phyloP scores from a whole-genome alignment of 2,797 vertebrate genomes.

The Intellagama lesueurii region DNA sequence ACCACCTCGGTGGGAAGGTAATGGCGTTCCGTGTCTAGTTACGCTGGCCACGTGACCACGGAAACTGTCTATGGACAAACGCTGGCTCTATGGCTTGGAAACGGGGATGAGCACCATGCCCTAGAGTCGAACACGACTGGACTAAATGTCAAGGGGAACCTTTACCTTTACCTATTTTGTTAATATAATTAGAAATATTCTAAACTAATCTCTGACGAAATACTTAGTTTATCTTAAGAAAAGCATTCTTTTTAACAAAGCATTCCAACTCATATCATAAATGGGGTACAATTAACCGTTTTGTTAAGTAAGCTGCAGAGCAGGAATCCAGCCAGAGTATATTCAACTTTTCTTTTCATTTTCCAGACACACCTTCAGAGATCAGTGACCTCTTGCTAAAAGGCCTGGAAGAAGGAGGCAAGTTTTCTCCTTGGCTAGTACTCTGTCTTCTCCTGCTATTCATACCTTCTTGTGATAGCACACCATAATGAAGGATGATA shows the following conservation, averaged over 20 bases:
- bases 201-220: background rate
- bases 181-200: too few species aligned
- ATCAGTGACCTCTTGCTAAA: background rate
- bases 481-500: background rate
- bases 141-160: too few species aligned
- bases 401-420: conserved; percentile 54
- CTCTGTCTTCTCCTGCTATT: background rate
- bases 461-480: background rate
- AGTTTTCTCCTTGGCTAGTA: background rate
- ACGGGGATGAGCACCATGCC: too few species aligned
- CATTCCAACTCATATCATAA: background rate
- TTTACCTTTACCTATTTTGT: too few species aligned
- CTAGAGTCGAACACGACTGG: too few species aligned
- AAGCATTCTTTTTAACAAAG: background rate
- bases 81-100: too few species aligned
- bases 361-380: conserved; percentile 47
- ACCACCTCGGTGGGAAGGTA: too few species aligned
- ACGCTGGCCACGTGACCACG: too few species aligned
- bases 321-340: background rate
- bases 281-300: background rate
- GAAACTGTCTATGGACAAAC: too few species aligned
- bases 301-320: background rate
- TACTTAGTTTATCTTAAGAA: background rate
- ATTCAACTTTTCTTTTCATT: conserved; percentile 39
- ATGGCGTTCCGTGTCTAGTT: too few species aligned